phyloP scores from a whole-genome alignment of 2,113 vertebrate species.

The Tetrax tetrax region DNA sequence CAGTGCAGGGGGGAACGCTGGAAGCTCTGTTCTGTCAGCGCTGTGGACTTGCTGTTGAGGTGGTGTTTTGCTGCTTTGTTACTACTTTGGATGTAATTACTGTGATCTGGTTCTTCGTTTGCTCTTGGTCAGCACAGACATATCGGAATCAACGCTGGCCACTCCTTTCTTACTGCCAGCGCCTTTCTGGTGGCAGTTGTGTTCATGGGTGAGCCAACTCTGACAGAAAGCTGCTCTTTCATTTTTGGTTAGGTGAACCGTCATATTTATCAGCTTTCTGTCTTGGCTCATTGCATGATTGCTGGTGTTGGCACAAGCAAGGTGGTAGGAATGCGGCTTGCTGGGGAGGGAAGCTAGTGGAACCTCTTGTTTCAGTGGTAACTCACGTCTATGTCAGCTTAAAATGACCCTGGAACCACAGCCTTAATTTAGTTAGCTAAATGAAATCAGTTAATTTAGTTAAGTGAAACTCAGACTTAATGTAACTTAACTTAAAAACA shows the following conservation, averaged over 20 bases:
- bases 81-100: not conserved
- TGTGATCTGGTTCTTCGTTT: not conserved
- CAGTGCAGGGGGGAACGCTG: not conserved
- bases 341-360: not conserved
- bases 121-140: not conserved
- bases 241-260: not conserved
- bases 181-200: not conserved
- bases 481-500: not conserved
- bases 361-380: not conserved
- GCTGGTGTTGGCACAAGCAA: not conserved
- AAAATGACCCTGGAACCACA: not conserved
- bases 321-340: not conserved
- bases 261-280: not conserved
- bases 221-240: not conserved
- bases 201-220: fast-evolving
- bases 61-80: not conserved
- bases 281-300: not conserved
- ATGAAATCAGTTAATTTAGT: not conserved
- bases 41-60: fast-evolving
- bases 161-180: not conserved
- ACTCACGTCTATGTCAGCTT: not conserved
- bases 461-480: not conserved
- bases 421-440: not conserved
- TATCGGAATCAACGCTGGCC: not conserved
- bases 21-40: not conserved